Base-by-base conservation (phyloP, 1,140 invertebrate genomes). In the Cyclargus thomasi region DNA sequence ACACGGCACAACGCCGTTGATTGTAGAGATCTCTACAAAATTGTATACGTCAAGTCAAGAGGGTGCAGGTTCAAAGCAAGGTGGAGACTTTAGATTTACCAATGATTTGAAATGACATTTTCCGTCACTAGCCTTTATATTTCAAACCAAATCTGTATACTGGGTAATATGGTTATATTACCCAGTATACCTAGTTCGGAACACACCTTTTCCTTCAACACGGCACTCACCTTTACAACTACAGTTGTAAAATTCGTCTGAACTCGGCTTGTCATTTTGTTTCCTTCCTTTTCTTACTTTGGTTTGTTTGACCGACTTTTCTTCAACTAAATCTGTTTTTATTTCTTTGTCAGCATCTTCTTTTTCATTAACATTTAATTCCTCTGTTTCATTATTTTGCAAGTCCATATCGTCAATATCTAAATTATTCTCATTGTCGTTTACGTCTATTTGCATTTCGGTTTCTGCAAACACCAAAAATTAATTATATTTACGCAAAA, bases 161-260 rank as follows among this genome's bases (percentile, higher is more conserved):
- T 11, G 36, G 8, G 36, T 8, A 39, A 39, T 39, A 4, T 11
- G 29, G 29, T 3, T 35, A n/a, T n/a, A n/a, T n/a, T n/a, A n/a
- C n/a, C n/a, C n/a, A n/a, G n/a, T n/a, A n/a, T n/a, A n/a, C n/a
- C n/a, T n/a, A n/a, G n/a, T 39, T 39, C 10, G 23, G 23, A 23
- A 23, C 36, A 39, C 36, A 11, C 36, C 36, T 1, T 39, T 39
- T 1, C 10, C 1, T 39, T 39, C 17, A 55, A 14, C 18, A 55
- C 21, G 2, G 29, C 29, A 16, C 62, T 57, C 63, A 82, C 80
- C 80, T 80, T 74, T 74, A 74, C 80, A 82, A 20, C 76, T 77
- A 63, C 81, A 83, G 39, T 63, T 80, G 55, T 77, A 82, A 17
- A 77, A 69, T 2, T 71, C 72, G 47, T 53, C 29, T 35, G 71